phyloP scores from a whole-genome alignment of 2,888 invertebrate species.

The Philopedon plagiatum region DNA sequence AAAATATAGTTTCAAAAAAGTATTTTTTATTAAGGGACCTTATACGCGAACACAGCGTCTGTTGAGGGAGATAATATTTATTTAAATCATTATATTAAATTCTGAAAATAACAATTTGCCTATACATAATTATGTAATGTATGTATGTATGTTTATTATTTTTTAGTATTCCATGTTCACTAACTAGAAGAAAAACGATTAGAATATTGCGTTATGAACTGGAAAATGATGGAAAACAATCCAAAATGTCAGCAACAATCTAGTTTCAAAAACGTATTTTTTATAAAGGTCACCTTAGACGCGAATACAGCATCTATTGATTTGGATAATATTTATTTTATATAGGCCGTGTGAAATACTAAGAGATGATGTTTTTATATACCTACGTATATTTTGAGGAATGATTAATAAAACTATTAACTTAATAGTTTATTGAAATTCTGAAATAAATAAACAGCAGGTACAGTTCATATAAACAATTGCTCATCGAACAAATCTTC shows the following conservation, averaged over 20 bases:
- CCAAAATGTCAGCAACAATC: background rate
- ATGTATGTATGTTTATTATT: too few species aligned
- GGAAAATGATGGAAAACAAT: background rate
- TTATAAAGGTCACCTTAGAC: slow-evolving; percentile 25
- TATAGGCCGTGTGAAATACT: slow-evolving; percentile 21
- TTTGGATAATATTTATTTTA: slow-evolving; percentile 28
- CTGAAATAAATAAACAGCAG: slow-evolving; percentile 29
- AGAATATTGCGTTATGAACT: background rate
- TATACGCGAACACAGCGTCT: too few species aligned
- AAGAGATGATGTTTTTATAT: slow-evolving; percentile 28
- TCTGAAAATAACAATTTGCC: too few species aligned
- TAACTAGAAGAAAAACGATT: too few species aligned
- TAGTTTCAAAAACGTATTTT: background rate
- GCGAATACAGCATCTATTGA: slow-evolving; percentile 24
- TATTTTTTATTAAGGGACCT: too few species aligned
- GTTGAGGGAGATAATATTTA: too few species aligned
- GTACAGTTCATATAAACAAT: slow-evolving; percentile 22
- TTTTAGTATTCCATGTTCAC: too few species aligned
- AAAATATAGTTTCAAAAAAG: too few species aligned
- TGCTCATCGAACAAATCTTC: slow-evolving; percentile 35
- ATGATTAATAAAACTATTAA: slow-evolving; percentile 38
- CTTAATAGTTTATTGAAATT: slow-evolving; percentile 33
- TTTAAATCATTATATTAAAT: too few species aligned
- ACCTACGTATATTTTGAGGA: slow-evolving; percentile 33
- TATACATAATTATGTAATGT: too few species aligned